Evolutionary conservation across 2,797 vertebrate genomes (phyloP), one percentile per base, ranked within the genome.

Genomic region (Pristis pectinata): DNA sequence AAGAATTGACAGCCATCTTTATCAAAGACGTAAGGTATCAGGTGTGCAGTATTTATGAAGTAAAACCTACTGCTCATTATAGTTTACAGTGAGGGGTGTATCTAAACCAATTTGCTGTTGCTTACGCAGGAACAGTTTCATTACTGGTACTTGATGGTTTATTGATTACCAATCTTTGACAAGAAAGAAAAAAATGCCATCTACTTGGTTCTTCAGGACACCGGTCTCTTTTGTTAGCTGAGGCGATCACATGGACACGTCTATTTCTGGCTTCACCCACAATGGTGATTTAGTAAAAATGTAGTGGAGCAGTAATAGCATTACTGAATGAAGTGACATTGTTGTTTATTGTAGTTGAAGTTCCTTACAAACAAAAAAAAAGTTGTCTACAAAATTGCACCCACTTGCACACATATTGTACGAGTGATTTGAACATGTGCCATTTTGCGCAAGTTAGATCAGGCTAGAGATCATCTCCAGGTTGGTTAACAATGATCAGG

Each of bases 101-200:
- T 91, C 8, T 67, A 24, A 41, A 91, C 61, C n/a, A 1, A 67
- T 91, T 91, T 91, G 59, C 87, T 41, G 8, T 22, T 44, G 59
- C 7, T 64, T 91, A 17, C 37, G 15, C 41, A 67, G 61, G 19
- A 67, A 61, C 59, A 41, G 61, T 91, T 67, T 22, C 7, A 64
- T 37, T 91, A 64, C 61, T 67, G n/a, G n/a, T 87, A 87, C 13
- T 59, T 87, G 34, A n/a, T 87, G 53, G 87, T 41, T 67, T 91
- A 67, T 91, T 91, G 87, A 91, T 91, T 91, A 24, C n/a, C 87
- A 67, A 11, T 91, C 87, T 37, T 67, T 41, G 59, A 30, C 61
- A 41, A 41, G 17, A 67, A 41, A 67, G 85, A 27, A 91, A 22
- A 22, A 22, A 85, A 70, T 5, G 49, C 34, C 83, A 41, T 41